Conservation (phyloP, 2,113 vertebrate genomes). For the Oenanthe melanoleuca region DNA sequence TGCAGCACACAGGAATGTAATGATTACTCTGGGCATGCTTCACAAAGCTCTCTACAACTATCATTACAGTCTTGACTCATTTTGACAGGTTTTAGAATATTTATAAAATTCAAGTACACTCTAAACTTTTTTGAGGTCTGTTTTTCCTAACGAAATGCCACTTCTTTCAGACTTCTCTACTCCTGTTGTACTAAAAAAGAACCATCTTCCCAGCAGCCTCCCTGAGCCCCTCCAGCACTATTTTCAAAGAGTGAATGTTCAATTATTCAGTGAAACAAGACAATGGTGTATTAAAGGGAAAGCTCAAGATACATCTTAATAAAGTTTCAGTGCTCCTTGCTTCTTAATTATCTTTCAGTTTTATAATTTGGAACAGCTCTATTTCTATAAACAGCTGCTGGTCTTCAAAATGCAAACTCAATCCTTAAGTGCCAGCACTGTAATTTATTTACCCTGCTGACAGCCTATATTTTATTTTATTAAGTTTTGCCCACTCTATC, state of each 20-base stretch:
- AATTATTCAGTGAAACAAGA: conserved; percentile 61
- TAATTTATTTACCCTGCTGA: not conserved
- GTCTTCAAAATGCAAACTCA: not conserved
- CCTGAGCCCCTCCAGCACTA: conserved; percentile 51
- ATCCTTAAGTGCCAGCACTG: not conserved
- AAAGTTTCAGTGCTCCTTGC: conserved; percentile 23
- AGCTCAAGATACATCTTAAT: conserved; percentile 25
- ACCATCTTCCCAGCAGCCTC: conserved; percentile 8
- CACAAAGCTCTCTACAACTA: not conserved
- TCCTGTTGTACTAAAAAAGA: conserved; percentile 45
- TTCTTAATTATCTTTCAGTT: conserved; percentile 37
- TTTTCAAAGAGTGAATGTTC: conserved; percentile 51
- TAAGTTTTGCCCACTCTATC: not conserved
- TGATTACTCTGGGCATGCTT: conserved; percentile 28
- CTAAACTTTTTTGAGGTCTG: conserved; percentile 52
- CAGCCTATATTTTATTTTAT: not conserved
- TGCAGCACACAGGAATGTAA: conserved; percentile 4
- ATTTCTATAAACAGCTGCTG: not conserved
- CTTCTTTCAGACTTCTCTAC: conserved; percentile 51
- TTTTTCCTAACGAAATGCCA: conserved; percentile 55
- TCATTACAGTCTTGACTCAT: conserved; percentile 50
- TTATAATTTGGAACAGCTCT: not conserved
- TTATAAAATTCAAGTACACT: conserved; percentile 56
- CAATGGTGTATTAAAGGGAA: conserved; percentile 39
- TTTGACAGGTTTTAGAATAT: conserved; percentile 63